These are phyloP conservation scores for Mionectes macconnelli DNA, from an alignment of 2,113 vertebrate species.

Conservation along the genomic window DNA sequence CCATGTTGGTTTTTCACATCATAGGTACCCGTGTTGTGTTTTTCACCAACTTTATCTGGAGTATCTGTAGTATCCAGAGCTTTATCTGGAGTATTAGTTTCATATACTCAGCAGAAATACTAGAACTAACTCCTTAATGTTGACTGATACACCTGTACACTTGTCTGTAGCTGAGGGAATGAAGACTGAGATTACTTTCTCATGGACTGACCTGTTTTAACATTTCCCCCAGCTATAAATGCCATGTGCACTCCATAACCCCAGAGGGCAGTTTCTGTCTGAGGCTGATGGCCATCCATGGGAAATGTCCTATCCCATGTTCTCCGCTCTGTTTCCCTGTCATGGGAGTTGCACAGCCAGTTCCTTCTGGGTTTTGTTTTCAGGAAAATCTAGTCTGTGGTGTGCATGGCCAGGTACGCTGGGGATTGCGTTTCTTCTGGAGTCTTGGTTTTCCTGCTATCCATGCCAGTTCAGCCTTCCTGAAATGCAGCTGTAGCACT, in stretches of 20 bases:
- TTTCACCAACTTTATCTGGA: not conserved
- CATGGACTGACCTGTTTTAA: not conserved
- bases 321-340: not conserved
- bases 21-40: not conserved
- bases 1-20: fast-evolving
- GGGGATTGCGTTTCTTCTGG: not conserved
- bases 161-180: not conserved
- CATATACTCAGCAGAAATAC: not conserved
- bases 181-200: not conserved
- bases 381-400: not conserved
- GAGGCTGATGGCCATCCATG: not conserved
- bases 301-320: fast-evolving
- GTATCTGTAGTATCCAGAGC: no score
- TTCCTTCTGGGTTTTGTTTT: not conserved
- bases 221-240: not conserved
- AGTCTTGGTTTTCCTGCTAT: fast-evolving
- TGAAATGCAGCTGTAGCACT: not conserved
- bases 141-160: fast-evolving
- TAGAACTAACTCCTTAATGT: not conserved
- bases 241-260: fast-evolving
- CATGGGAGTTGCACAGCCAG: fast-evolving
- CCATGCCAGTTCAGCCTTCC: not conserved
- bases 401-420: no score
- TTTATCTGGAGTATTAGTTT: not conserved
- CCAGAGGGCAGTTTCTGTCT: not conserved